These are phyloP conservation scores for Phalacrocorax brasilianus DNA, from an alignment of 2,113 vertebrate species.

Conservation along the genomic window DNA sequence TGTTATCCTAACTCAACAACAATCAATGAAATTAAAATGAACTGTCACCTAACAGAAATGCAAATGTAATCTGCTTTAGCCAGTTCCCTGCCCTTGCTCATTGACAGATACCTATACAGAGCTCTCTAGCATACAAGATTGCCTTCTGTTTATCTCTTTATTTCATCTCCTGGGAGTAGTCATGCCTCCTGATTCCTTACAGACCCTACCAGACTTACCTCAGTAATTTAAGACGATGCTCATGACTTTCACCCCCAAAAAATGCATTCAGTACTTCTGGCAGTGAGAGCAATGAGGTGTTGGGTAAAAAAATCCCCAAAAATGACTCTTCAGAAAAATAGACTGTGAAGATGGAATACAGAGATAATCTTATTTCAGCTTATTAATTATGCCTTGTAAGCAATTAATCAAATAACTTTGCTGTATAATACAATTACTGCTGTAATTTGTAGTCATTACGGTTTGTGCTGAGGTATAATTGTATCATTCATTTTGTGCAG, in stretches of 20 bases:
- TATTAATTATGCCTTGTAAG: conserved; percentile 61
- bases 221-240: neutral
- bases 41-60: conserved; percentile 7
- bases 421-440: conserved; percentile 59
- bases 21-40: conserved; percentile 3
- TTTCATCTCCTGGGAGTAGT: neutral
- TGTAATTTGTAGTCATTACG: conserved; percentile 66
- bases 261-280: neutral
- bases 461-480: conserved; percentile 46
- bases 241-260: neutral
- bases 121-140: neutral
- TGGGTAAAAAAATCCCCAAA: neutral
- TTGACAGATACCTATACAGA: neutral
- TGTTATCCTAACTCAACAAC: neutral
- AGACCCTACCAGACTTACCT: neutral
- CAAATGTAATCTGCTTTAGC: neutral
- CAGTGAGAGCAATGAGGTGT: neutral
- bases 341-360: neutral
- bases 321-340: neutral
- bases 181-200: neutral
- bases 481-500: conserved; percentile 38
- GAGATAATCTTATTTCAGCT: conserved; percentile 28
- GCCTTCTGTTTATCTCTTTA: neutral
- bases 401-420: conserved; percentile 54
- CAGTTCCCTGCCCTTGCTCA: conserved; percentile 13